Base-by-base conservation (phyloP, 2,797 vertebrate genomes). In the Poeciliopsis paucimaculata region DNA sequence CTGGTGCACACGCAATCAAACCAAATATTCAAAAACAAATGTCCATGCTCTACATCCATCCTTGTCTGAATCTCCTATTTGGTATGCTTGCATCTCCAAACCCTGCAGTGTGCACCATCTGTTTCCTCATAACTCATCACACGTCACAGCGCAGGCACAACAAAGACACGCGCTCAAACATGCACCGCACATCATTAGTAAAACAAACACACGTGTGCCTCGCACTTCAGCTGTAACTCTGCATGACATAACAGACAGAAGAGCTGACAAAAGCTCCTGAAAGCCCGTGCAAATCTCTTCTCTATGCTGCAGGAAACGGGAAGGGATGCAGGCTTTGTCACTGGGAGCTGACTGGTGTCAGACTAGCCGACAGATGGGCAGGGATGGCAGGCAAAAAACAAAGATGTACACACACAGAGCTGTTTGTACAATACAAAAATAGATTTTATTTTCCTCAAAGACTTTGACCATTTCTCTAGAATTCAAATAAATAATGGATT, bases 101-200 rank as follows among this genome's bases (percentile, higher is more conserved):
- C 82, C 92, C 92, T 90, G 88, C 78, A 85, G 93, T 80, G 92
- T 80, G 78, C 53, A 83, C 94, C 93, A 95, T 95, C 93, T 95
- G 94, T 88, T 91, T 82, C 51, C 80, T 92, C 84, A 92, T 86
- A 92, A 90, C 91, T 84, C 82, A 83, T 78, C 76, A 78, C 82
- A 85, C 43, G 43, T 57, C 49, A 82, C 36, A 75, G 57, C 60
- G 82, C 51, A 81, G 75, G 76, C 79, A 73, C 41, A 77, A 84
- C 75, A 72, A 26, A 39, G 73, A 81, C 78, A 80, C 34, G 76
- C n/a, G n/a, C 55, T 34, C 47, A 77, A 18, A 64, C 39, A 82
- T 3, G 39, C 55, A 78, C 77, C 2, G 28, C 55, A 76, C 78
- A 86, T 77, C 83, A 86, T 70, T 72, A 79, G 74, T 81, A 55